phyloP scores from a whole-genome alignment of 2,113 vertebrate species.

The Nyctereutes procyonoides region DNA sequence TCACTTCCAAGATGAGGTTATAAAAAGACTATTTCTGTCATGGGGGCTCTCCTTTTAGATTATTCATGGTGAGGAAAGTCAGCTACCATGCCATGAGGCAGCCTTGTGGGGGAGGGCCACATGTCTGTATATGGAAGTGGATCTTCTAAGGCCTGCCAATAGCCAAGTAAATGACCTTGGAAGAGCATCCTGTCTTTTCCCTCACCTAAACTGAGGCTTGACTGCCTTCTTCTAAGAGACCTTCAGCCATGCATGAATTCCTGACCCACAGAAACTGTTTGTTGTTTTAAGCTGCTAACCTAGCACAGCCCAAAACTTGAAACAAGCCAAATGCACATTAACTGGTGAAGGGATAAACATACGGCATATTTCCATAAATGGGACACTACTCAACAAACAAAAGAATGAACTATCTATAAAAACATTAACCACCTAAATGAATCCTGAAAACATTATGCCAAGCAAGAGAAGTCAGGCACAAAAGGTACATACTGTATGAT shows the following conservation, averaged over 20 bases:
- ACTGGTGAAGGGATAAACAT: neutral
- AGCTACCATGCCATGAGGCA: neutral
- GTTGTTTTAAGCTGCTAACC: neutral
- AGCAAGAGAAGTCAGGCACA: neutral
- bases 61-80: neutral
- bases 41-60: neutral
- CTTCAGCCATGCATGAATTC: neutral
- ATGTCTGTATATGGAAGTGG: accelerated
- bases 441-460: neutral
- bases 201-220: neutral
- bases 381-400: neutral
- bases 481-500: neutral
- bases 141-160: neutral
- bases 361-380: neutral
- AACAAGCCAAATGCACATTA: neutral
- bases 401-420: neutral
- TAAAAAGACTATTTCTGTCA: neutral
- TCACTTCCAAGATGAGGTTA: neutral
- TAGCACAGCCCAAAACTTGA: neutral
- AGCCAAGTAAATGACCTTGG: neutral
- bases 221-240: neutral
- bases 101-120: neutral
- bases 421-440: neutral
- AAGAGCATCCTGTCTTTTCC: neutral
- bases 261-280: neutral